phyloP scores from a whole-genome alignment of 2,888 invertebrate species.

The Mongoloraphidia duomilia region DNA sequence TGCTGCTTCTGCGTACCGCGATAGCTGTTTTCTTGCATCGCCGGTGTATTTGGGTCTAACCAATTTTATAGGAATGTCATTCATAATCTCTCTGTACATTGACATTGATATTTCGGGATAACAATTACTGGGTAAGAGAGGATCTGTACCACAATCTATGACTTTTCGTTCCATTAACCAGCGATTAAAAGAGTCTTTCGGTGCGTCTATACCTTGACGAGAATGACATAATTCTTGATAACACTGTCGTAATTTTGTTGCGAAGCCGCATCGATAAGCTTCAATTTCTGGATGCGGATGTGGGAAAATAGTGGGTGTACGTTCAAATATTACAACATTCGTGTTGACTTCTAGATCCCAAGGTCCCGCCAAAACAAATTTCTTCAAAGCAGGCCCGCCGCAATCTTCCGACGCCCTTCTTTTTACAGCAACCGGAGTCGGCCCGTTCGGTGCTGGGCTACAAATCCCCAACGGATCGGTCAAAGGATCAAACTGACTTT shows the following conservation, averaged over 20 bases:
- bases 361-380: slow-evolving; percentile 76
- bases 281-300: slow-evolving; percentile 94
- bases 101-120: slow-evolving; percentile 83
- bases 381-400: slow-evolving; percentile 64
- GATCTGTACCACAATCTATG: slow-evolving; percentile 65
- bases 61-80: slow-evolving; percentile 92
- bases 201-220: slow-evolving; percentile 85
- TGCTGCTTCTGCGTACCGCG: slow-evolving; percentile 85
- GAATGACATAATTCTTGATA: slow-evolving; percentile 91
- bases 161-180: slow-evolving; percentile 92
- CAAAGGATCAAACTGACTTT: slow-evolving; percentile 75
- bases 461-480: slow-evolving; percentile 78
- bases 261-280: slow-evolving; percentile 65
- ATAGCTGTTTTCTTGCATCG: slow-evolving; percentile 87
- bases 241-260: slow-evolving; percentile 73
- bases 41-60: slow-evolving; percentile 91
- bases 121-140: slow-evolving; percentile 82
- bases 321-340: slow-evolving; percentile 79
- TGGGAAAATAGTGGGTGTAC: slow-evolving; percentile 68
- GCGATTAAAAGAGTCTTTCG: slow-evolving; percentile 88
- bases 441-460: slow-evolving; percentile 30
- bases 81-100: slow-evolving; percentile 96
- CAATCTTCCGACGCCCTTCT: slow-evolving; percentile 61
- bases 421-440: slow-evolving; percentile 49
- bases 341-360: slow-evolving; percentile 92